Conservation (phyloP, 2,888 invertebrate species). For the Steromphala cineraria region DNA sequence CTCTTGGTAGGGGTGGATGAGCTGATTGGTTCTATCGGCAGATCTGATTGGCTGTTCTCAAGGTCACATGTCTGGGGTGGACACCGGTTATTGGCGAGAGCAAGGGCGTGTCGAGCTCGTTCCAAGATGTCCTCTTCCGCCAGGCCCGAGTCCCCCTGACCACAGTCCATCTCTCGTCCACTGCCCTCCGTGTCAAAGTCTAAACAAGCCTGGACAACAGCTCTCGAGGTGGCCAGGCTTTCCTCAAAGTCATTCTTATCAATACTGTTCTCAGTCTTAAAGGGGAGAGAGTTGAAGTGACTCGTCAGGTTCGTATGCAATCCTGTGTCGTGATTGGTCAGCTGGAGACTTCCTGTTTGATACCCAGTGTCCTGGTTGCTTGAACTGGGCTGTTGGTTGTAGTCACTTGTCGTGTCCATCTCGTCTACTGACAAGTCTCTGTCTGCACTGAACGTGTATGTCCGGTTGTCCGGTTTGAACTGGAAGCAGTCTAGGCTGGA, state of each 20-base stretch:
- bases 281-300: slow-evolving; percentile 56
- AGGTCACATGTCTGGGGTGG: slow-evolving; percentile 33
- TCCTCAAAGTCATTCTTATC: slow-evolving; percentile 14
- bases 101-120: slow-evolving; percentile 49
- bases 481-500: slow-evolving; percentile 11
- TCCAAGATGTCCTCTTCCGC: slow-evolving; percentile 49
- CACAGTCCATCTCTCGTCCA: not conserved
- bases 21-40: slow-evolving; percentile 35
- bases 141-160: not conserved
- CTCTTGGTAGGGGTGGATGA: slow-evolving; percentile 35
- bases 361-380: slow-evolving; percentile 71
- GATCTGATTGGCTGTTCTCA: slow-evolving; percentile 9
- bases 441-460: not conserved
- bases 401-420: slow-evolving; percentile 48
- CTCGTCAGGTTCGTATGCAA: slow-evolving; percentile 57
- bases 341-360: slow-evolving; percentile 68
- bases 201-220: not conserved
- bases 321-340: slow-evolving; percentile 61
- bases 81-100: slow-evolving; percentile 48
- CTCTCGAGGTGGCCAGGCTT: slow-evolving; percentile 13
- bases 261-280: slow-evolving; percentile 41
- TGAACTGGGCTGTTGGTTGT: slow-evolving; percentile 44
- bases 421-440: slow-evolving; percentile 49
- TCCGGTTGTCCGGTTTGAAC: not conserved
- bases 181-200: slow-evolving; percentile 29